Evolutionary conservation across 2,113 vertebrate genomes (phyloP).

Genomic region (Hippocampus comes): DNA sequence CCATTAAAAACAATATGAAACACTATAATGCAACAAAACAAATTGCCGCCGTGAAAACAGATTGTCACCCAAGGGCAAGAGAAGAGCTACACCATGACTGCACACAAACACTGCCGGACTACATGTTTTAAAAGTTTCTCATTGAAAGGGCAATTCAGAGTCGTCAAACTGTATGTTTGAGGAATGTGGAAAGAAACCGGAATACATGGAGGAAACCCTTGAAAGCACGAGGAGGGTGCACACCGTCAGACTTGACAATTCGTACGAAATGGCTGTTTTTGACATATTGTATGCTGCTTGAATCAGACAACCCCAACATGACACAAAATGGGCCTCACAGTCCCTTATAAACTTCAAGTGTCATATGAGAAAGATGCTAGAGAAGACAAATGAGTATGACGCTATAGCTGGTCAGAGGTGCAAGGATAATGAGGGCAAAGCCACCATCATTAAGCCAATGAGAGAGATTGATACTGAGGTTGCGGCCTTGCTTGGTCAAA

Average conservation of each 20-base stretch:
- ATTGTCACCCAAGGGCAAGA: too few species aligned
- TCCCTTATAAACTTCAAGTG: slow-evolving; percentile 16
- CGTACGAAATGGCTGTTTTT: neutral
- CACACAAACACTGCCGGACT: too few species aligned
- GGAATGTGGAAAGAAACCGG: too few species aligned
- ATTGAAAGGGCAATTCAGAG: too few species aligned
- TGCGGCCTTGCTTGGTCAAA: slow-evolving; percentile 50
- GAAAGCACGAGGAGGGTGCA: too few species aligned
- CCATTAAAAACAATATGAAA: neutral
- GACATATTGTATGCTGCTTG: neutral
- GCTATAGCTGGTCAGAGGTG: slow-evolving; percentile 47
- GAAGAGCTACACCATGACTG: too few species aligned
- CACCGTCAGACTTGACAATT: neutral
- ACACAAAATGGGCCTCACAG: slow-evolving; percentile 14
- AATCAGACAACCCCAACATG: slow-evolving; percentile 6
- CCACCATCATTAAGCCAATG: slow-evolving; percentile 81
- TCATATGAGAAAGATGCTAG: slow-evolving; percentile 53
- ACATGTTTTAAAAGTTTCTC: too few species aligned
- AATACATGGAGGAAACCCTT: too few species aligned
- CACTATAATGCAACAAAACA: neutral
- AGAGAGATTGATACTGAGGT: slow-evolving; percentile 79
- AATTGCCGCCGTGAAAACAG: neutral
- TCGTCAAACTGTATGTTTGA: too few species aligned
- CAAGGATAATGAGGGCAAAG: slow-evolving; percentile 69
- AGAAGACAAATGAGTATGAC: slow-evolving; percentile 60